Evolutionary conservation across 2,888 invertebrate species (phyloP).

Genomic region (Hemistola chrysoprasaria): DNA sequence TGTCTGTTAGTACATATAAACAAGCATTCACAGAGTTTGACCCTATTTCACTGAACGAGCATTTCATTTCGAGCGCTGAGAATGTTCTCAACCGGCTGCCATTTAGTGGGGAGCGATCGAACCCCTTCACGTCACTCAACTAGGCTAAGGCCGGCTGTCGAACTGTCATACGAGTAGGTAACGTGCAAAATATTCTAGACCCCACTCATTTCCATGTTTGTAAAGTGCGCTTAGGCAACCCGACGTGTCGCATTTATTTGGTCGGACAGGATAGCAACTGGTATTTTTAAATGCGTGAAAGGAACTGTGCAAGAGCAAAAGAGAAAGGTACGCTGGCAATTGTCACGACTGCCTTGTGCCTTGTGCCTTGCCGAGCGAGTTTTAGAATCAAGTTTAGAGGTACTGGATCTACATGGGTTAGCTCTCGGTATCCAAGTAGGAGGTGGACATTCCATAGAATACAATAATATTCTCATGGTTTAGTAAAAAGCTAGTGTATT

Average conservation of each 20-base stretch:
- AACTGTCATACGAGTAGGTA: conserved; percentile 48
- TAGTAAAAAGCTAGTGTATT: too few relatives aligned
- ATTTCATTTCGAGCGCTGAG: conserved; percentile 44
- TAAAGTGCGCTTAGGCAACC: conserved; percentile 17
- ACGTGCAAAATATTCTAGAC: conserved; percentile 43
- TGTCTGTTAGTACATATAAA: conserved; percentile 19
- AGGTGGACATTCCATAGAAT: conserved; percentile 18
- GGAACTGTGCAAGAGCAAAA: conserved; percentile 57
- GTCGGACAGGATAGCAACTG: conserved; percentile 38
- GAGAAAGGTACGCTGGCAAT: conserved; percentile 60
- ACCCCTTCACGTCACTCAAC: conserved; percentile 73
- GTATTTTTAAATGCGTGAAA: conserved; percentile 57
- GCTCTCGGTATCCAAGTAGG: conserved; percentile 7
- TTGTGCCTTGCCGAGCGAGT: conserved; percentile 34
- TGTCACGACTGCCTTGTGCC: conserved; percentile 35
- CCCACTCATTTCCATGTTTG: conserved; percentile 33
- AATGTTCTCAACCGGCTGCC: conserved; percentile 49
- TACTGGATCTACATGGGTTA: conserved; percentile 19
- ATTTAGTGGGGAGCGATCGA: conserved; percentile 51
- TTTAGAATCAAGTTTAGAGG: conserved; percentile 43
- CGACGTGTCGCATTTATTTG: conserved; percentile 38
- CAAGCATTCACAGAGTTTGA: conserved; percentile 37
- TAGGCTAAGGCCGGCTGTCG: conserved; percentile 78
- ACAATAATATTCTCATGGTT: conserved; percentile 1
- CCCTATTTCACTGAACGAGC: conserved; percentile 55